These are phyloP conservation scores for Drosophila paulistorum DNA, from an alignment of 1,140 invertebrate species.

Conservation along the genomic window DNA sequence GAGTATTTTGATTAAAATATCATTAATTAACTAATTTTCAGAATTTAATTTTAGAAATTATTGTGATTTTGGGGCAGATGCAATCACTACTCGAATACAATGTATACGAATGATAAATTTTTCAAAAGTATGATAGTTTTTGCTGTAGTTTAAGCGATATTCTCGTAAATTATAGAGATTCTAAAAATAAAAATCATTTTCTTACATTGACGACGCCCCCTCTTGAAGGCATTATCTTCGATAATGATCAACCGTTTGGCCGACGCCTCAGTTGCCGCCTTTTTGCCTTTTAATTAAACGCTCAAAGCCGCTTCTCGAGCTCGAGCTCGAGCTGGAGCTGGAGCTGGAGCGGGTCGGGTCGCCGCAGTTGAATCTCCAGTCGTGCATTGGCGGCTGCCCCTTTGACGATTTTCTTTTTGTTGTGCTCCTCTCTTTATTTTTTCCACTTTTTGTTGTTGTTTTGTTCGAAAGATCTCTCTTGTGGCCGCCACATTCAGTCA, in stretches of 20 bases:
- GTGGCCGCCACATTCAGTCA: constrained; percentile 54
- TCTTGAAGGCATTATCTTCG: constrained; percentile 16
- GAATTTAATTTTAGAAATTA: too few relatives aligned
- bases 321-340: constrained; percentile 31
- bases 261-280: constrained; percentile 20
- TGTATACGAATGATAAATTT: neutral
- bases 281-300: constrained; percentile 72
- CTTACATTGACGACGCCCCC: neutral
- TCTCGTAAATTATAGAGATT: constrained; percentile 19
- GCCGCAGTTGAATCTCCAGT: constrained; percentile 11
- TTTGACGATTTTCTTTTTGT: constrained; percentile 60
- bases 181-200: constrained; percentile 19
- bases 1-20: too few relatives aligned
- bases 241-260: constrained; percentile 23
- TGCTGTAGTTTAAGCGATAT: neutral
- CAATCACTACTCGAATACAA: too few relatives aligned
- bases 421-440: neutral
- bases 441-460: neutral
- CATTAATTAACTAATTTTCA: too few relatives aligned
- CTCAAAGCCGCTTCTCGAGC: constrained; percentile 58
- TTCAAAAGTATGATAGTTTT: neutral
- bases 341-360: constrained; percentile 22
- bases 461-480: constrained; percentile 21
- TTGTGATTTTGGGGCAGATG: too few relatives aligned
- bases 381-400: constrained; percentile 46